A percentile compares a stretch with the other conserved stretches of the same genome.
These are phyloP conservation scores for Myotis pilosus DNA, from an alignment of 2,797 vertebrate genomes.

Conservation along the genomic window DNA sequence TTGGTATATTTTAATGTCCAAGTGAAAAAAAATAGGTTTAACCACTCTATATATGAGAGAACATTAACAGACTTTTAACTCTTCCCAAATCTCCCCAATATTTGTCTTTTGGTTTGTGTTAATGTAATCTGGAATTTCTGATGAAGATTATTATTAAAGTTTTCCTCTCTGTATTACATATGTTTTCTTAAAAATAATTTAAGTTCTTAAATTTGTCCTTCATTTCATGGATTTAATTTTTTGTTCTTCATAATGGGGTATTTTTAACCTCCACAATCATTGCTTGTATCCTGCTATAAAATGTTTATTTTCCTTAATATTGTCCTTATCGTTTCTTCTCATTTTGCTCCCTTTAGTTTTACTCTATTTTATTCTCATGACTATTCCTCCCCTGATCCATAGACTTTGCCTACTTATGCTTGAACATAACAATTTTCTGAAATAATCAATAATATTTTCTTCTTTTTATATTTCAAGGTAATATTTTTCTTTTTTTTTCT, in stretches of 20 bases:
- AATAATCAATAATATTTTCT: neutral
- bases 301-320: neutral
- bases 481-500: neutral
- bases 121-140: neutral
- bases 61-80: neutral
- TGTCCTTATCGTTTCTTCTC: neutral
- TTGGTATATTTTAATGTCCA: neutral
- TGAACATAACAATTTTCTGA: neutral
- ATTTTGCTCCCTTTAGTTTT: neutral
- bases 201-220: neutral
- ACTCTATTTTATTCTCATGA: neutral
- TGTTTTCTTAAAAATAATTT: neutral
- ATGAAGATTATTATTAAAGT: neutral
- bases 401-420: neutral
- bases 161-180: neutral
- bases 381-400: neutral
- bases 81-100: neutral
- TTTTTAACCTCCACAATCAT: neutral
- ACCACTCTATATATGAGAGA: neutral
- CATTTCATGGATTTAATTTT: neutral
- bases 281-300: neutral
- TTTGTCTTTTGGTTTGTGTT: conserved; percentile 5
- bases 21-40: neutral
- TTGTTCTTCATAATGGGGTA: neutral
- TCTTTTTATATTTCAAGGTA: neutral